A percentile compares a stretch with the other conserved stretches of the same genome.
phyloP scores from a whole-genome alignment of 2,888 invertebrate genomes.

The Hydrotaea cyrtoneurina region DNA sequence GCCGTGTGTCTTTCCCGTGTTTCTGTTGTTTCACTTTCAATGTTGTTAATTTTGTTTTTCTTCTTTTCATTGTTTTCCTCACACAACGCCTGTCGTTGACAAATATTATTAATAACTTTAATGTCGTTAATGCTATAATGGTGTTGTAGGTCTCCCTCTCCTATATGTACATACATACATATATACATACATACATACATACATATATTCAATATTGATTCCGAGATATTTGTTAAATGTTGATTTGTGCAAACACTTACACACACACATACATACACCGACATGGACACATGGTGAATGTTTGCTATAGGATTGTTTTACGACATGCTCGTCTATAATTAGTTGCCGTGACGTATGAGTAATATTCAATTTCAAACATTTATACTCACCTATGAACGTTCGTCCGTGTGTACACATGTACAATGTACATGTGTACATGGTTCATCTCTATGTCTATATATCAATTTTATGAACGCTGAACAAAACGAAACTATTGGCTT shows the following conservation, averaged over 20 bases:
- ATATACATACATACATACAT: no score
- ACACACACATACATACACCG: neutral
- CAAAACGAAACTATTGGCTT: neutral
- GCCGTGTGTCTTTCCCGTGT: conserved; percentile 17
- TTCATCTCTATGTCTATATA: no score
- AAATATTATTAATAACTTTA: conserved; percentile 40
- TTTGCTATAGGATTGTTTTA: no score
- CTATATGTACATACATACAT: no score
- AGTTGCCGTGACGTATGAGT: conserved; percentile 59
- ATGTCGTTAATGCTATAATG: conserved; percentile 35
- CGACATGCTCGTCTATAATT: conserved; percentile 8
- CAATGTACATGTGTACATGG: no score
- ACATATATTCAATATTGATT: neutral
- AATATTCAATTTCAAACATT: conserved; percentile 44
- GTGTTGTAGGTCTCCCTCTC: neutral
- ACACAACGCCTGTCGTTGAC: conserved; percentile 40
- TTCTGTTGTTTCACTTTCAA: conserved; percentile 16
- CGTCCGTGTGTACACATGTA: no score
- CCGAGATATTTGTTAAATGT: conserved; percentile 35
- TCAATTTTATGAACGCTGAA: neutral
- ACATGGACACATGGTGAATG: no score
- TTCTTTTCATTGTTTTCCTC: conserved; percentile 29
- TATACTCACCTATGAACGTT: neutral
- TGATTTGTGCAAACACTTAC: conserved; percentile 15
- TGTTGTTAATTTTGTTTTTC: conserved; percentile 32